Conservation (phyloP, 2,888 invertebrate genomes). For the Noctuana brunneofusca region DNA sequence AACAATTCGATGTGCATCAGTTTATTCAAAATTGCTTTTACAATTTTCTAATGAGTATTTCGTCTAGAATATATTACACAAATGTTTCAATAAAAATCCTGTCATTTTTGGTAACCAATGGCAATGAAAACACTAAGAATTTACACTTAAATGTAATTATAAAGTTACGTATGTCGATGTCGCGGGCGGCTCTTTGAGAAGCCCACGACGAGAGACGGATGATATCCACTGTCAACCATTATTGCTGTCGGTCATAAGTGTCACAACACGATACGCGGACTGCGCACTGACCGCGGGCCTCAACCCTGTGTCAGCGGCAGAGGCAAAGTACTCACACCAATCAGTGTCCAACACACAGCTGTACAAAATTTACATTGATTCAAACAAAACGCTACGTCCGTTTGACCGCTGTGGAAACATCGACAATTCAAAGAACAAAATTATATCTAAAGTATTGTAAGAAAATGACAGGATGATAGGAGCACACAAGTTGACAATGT, state of each 20-base stretch:
- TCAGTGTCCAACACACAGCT: constrained; percentile 21
- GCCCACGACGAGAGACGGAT: constrained; percentile 63
- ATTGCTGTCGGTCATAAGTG: constrained; percentile 75
- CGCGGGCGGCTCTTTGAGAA: constrained; percentile 67
- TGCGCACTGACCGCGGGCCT: neutral
- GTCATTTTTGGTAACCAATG: constrained; percentile 83
- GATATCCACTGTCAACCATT: constrained; percentile 59
- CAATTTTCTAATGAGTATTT: constrained; percentile 73
- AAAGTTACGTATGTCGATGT: constrained; percentile 74
- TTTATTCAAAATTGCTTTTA: constrained; percentile 66
- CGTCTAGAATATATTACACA: constrained; percentile 74
- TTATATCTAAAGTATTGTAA: constrained; percentile 20
- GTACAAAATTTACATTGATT: constrained; percentile 32
- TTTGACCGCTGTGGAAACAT: constrained; percentile 4
- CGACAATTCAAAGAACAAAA: constrained; percentile 10
- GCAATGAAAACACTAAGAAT: constrained; percentile 73
- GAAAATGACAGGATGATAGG: constrained; percentile 36
- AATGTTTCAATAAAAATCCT: constrained; percentile 77
- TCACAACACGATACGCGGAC: constrained; percentile 54
- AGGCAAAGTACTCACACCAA: constrained; percentile 6
- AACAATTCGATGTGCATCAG: constrained; percentile 80
- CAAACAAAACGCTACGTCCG: constrained; percentile 15
- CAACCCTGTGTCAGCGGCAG: neutral
- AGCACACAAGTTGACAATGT: constrained; percentile 37
- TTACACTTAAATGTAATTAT: constrained; percentile 69